phyloP scores from a whole-genome alignment of 2,888 invertebrate genomes.

The Teleogryllus oceanicus region DNA sequence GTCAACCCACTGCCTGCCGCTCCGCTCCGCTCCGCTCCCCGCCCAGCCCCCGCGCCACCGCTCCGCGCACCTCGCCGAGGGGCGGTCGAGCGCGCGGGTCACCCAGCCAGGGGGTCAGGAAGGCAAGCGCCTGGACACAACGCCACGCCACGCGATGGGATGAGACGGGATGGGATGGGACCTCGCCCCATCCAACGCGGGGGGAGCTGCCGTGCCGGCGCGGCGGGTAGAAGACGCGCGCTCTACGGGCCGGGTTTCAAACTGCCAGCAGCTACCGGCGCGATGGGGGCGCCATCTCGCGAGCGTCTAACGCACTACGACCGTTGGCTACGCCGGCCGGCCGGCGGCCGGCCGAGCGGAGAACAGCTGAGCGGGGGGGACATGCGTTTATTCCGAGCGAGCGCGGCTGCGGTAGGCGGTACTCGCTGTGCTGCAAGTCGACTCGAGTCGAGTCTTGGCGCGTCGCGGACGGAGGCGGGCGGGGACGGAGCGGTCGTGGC shows the following conservation, averaged over 20 bases:
- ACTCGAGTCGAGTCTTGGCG: neutral
- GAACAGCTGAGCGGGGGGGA: neutral
- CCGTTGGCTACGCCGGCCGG: neutral
- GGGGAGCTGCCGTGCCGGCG: neutral
- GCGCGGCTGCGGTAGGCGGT: no score
- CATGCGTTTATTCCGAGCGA: no score
- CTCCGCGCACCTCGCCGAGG: no score
- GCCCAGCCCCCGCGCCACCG: no score
- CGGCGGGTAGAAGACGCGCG: neutral
- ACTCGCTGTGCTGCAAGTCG: neutral
- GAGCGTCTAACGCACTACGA: neutral
- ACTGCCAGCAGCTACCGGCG: neutral
- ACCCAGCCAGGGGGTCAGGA: no score
- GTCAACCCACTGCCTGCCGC: no score
- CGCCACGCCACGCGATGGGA: no score
- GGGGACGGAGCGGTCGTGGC: neutral
- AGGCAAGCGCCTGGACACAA: no score
- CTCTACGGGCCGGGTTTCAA: neutral
- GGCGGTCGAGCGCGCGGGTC: no score
- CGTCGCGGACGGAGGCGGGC: neutral
- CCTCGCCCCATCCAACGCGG: no score
- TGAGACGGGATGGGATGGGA: no score
- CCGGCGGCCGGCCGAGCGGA: neutral
- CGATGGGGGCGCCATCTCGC: neutral
- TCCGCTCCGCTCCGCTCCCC: no score